phyloP scores from a whole-genome alignment of 2,797 vertebrate genomes.

The Rhadinocentrus ornatus region DNA sequence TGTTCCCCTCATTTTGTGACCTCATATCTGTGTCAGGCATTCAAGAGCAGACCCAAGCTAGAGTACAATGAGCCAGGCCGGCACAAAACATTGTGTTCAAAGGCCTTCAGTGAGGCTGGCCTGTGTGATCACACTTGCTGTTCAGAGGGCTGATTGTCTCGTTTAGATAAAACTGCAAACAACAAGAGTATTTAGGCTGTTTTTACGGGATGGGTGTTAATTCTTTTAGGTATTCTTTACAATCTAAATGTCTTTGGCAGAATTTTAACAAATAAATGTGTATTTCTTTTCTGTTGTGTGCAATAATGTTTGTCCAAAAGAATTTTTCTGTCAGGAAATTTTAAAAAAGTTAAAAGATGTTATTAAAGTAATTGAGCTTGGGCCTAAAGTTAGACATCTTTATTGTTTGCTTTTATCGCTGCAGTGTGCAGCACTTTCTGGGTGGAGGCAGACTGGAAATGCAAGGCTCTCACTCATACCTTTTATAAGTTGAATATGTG shows the following conservation, averaged over 20 bases:
- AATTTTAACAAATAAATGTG: not conserved
- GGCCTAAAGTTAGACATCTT: not conserved
- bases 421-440: not conserved
- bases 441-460: not conserved
- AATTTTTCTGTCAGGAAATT: too few relatives aligned
- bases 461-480: not conserved
- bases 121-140: conserved; percentile 48
- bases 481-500: too few relatives aligned
- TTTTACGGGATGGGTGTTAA: not conserved
- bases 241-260: not conserved
- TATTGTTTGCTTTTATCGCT: not conserved
- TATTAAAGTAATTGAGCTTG: too few relatives aligned
- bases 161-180: conserved; percentile 42
- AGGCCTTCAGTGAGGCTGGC: conserved; percentile 47
- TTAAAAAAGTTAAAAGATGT: too few relatives aligned
- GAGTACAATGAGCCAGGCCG: conserved; percentile 51
- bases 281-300: not conserved
- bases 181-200: conserved; percentile 41
- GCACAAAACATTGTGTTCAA: conserved; percentile 60
- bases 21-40: conserved; percentile 72
- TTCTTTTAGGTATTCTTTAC: not conserved
- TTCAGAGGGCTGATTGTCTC: conserved; percentile 38
- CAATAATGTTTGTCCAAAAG: too few relatives aligned
- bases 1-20: conserved; percentile 53
- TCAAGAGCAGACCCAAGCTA: conserved; percentile 23